A percentile compares a stretch with the other conserved stretches of the same genome.
Conservation (phyloP, 1,140 invertebrate genomes). For the Hylaeus anthracinus region DNA sequence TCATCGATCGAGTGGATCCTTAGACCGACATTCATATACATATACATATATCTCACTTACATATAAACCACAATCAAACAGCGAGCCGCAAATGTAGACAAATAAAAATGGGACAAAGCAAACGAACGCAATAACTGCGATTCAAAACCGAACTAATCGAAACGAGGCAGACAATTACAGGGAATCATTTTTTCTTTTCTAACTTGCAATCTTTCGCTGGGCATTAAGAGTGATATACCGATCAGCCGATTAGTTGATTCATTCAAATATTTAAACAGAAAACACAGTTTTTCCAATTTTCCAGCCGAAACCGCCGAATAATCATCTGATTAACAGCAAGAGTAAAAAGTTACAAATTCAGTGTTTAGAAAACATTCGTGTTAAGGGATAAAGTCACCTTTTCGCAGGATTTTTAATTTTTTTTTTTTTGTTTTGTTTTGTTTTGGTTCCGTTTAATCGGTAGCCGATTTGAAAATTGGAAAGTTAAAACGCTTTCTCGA, state of each 20-base stretch:
- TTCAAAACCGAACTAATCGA: slow-evolving; percentile 64
- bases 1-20: slow-evolving; percentile 39
- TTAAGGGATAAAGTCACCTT: slow-evolving; percentile 34
- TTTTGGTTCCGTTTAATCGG: slow-evolving; percentile 2
- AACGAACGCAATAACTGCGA: slow-evolving; percentile 43
- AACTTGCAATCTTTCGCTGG: slow-evolving; percentile 79
- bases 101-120: slow-evolving; percentile 31
- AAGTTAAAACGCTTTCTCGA: slow-evolving; percentile 35
- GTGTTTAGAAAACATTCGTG: slow-evolving; percentile 14
- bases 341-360: slow-evolving; percentile 15
- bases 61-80: slow-evolving; percentile 37
- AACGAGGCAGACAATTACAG: slow-evolving; percentile 59
- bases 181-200: slow-evolving; percentile 59
- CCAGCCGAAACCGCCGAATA: slow-evolving; percentile 35
- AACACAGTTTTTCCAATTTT: slow-evolving; percentile 41
- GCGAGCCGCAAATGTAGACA: slow-evolving; percentile 36
- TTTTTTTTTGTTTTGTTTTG: background rate
- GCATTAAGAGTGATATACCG: slow-evolving; percentile 72
- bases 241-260: slow-evolving; percentile 49
- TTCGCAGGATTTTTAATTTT: slow-evolving; percentile 3
- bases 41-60: slow-evolving; percentile 57
- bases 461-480: slow-evolving; percentile 50
- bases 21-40: slow-evolving; percentile 53
- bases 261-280: slow-evolving; percentile 39
- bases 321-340: slow-evolving; percentile 25